These are phyloP conservation scores for Balanococcus diminutus DNA, from an alignment of 2,888 invertebrate genomes.

Conservation along the genomic window DNA sequence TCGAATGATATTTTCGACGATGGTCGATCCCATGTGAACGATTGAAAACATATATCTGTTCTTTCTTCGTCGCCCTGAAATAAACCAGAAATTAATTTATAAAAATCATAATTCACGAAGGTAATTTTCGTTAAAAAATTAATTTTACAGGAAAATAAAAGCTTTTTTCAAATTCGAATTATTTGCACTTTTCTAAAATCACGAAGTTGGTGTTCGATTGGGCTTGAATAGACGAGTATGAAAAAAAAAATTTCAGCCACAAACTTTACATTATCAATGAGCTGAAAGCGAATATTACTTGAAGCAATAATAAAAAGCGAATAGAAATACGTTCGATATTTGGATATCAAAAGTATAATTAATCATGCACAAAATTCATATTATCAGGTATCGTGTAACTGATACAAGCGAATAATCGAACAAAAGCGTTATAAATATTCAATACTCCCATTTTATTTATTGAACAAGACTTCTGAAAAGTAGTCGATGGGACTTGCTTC, in stretches of 20 bases:
- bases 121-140: background rate
- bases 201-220: background rate
- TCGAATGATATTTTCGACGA: constrained; percentile 79
- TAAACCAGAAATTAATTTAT: background rate
- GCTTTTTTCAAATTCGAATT: background rate
- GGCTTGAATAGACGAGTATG: background rate
- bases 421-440: background rate
- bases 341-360: background rate
- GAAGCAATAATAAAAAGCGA: background rate
- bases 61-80: constrained; percentile 52
- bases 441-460: background rate
- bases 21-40: constrained; percentile 67
- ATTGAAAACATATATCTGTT: constrained; percentile 57
- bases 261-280: background rate
- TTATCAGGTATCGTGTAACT: too few species aligned
- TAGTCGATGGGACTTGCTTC: too few species aligned
- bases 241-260: background rate
- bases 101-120: too few species aligned
- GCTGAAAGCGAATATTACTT: background rate
- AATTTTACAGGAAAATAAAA: background rate
- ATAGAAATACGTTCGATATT: background rate
- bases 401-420: background rate
- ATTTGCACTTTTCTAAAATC: background rate
- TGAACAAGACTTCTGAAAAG: too few species aligned
- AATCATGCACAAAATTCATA: background rate